Conservation (phyloP, 2,797 vertebrate species). For the Varecia variegata region DNA sequence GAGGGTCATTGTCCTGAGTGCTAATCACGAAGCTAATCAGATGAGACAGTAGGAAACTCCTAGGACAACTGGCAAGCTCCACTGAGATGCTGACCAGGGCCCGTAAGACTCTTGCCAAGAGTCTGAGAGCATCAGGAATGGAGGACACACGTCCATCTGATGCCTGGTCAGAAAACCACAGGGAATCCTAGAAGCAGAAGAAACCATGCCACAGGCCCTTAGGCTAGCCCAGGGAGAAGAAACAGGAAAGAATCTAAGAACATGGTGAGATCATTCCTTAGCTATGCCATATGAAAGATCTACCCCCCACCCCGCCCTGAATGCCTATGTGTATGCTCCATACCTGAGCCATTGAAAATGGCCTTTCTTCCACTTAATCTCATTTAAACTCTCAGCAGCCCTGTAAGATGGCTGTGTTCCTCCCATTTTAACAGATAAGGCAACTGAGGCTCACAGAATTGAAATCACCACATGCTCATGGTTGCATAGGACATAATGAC, state of each 20-base stretch:
- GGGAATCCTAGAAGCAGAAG: background rate
- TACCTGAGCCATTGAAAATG: background rate
- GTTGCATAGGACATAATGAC: background rate
- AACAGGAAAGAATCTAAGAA: background rate
- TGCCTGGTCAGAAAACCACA: background rate
- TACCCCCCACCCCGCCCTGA: background rate
- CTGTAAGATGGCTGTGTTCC: background rate
- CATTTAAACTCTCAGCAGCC: background rate
- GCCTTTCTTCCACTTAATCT: background rate
- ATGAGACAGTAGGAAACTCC: background rate
- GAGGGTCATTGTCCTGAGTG: background rate
- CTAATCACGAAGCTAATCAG: background rate
- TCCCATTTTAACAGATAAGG: background rate
- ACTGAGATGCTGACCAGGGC: background rate
- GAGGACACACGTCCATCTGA: background rate
- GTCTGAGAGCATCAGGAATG: background rate
- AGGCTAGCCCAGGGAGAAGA: background rate
- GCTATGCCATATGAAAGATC: background rate
- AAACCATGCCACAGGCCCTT: background rate
- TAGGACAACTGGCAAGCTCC: background rate
- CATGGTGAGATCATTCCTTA: background rate
- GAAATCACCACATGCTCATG: background rate
- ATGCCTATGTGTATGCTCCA: background rate
- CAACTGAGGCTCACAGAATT: background rate
- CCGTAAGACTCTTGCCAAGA: background rate